phyloP scores from a whole-genome alignment of 2,888 invertebrate genomes.

The Leucozona laternaria region DNA sequence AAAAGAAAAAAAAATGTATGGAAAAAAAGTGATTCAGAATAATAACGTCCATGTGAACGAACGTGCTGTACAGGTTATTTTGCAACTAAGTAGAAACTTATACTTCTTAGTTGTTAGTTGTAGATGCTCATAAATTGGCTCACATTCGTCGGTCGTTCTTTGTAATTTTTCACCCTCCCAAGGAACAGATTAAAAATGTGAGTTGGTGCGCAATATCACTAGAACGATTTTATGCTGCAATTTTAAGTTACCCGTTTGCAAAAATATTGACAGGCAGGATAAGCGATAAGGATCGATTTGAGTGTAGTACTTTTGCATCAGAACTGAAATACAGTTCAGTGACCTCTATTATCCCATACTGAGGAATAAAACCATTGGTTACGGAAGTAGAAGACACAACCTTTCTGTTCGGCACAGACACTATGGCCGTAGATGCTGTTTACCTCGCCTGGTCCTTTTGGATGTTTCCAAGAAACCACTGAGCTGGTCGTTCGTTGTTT shows the following conservation, averaged over 20 bases:
- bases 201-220: neutral
- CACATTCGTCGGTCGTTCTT: neutral
- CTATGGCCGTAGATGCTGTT: no score
- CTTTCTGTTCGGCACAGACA: no score
- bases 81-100: constrained; percentile 18
- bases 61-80: constrained; percentile 36
- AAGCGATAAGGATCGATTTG: neutral
- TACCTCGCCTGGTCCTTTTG: no score
- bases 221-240: neutral
- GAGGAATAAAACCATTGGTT: no score
- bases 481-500: no score
- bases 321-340: neutral
- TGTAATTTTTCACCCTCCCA: neutral
- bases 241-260: neutral
- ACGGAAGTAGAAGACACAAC: no score
- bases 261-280: neutral
- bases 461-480: no score
- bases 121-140: constrained; percentile 25
- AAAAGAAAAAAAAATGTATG: constrained; percentile 30
- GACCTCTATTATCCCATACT: neutral
- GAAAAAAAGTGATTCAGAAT: constrained; percentile 41
- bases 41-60: constrained; percentile 34
- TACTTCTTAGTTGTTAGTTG: neutral
- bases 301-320: neutral
- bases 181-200: neutral